Evolutionary conservation across 2,797 vertebrate species (phyloP).

Genomic region (Aldrovandia affinis): DNA sequence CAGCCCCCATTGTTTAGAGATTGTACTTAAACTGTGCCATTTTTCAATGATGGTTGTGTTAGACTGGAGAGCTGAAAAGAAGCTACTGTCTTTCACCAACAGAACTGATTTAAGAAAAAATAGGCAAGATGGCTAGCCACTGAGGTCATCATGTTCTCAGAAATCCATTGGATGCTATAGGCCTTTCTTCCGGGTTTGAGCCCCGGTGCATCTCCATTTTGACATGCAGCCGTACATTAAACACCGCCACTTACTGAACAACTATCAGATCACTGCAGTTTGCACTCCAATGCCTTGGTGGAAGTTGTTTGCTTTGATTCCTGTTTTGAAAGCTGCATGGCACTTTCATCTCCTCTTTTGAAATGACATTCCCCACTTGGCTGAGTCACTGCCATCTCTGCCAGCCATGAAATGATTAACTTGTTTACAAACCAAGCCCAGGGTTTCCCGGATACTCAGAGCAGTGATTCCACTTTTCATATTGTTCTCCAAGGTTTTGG

Average conservation of each 20-base stretch:
- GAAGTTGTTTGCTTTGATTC: neutral
- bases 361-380: conserved; percentile 10
- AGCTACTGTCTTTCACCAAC: too few relatives aligned
- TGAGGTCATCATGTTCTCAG: conserved; percentile 12
- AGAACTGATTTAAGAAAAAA: neutral
- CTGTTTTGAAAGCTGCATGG: neutral
- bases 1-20: too few relatives aligned
- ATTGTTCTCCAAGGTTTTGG: neutral
- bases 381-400: neutral
- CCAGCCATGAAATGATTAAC: conserved; percentile 14
- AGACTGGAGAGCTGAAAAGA: too few relatives aligned
- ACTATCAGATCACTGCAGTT: neutral
- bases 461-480: neutral
- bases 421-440: neutral
- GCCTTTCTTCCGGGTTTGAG: neutral
- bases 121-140: neutral
- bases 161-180: neutral
- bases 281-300: neutral
- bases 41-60: too few relatives aligned
- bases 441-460: neutral
- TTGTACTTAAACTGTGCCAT: too few relatives aligned
- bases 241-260: neutral
- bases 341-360: neutral
- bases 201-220: neutral
- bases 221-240: neutral